These are phyloP conservation scores for Siphonodentalium dalli DNA, from an alignment of 2,888 invertebrate genomes.

Conservation along the genomic window DNA sequence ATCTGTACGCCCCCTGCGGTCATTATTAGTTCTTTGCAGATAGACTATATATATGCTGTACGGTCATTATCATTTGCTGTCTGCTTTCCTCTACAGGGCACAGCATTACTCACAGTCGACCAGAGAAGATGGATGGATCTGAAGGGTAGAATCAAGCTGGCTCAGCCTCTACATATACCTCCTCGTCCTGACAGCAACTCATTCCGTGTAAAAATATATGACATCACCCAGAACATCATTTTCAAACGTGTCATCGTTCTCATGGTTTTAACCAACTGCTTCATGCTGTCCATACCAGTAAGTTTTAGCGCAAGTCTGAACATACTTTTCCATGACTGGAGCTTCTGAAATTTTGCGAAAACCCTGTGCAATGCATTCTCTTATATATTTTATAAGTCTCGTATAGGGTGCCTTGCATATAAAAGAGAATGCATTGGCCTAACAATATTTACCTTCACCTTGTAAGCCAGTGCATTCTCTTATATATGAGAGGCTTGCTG, in stretches of 20 bases:
- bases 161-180: slow-evolving; percentile 96
- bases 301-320: too few species aligned
- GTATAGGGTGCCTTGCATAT: too few species aligned
- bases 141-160: slow-evolving; percentile 97
- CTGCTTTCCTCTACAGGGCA: slow-evolving; percentile 72
- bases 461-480: too few species aligned
- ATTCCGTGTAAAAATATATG: slow-evolving; percentile 93
- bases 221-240: slow-evolving; percentile 93
- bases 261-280: slow-evolving; percentile 92
- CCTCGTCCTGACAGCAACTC: slow-evolving; percentile 77
- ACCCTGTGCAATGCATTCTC: too few species aligned
- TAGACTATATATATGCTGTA: background rate
- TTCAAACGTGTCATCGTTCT: slow-evolving; percentile 95
- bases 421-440: too few species aligned
- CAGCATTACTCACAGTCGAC: slow-evolving; percentile 96
- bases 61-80: background rate
- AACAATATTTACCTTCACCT: too few species aligned
- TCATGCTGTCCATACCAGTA: slow-evolving; percentile 88
- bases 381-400: too few species aligned
- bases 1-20: too few species aligned
- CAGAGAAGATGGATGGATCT: slow-evolving; percentile 99
- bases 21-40: background rate
- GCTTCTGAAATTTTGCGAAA: too few species aligned
- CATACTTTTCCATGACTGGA: too few species aligned
- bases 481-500: too few species aligned